Base-by-base conservation (phyloP, 2,888 invertebrate species). In the Cephus runcator region DNA sequence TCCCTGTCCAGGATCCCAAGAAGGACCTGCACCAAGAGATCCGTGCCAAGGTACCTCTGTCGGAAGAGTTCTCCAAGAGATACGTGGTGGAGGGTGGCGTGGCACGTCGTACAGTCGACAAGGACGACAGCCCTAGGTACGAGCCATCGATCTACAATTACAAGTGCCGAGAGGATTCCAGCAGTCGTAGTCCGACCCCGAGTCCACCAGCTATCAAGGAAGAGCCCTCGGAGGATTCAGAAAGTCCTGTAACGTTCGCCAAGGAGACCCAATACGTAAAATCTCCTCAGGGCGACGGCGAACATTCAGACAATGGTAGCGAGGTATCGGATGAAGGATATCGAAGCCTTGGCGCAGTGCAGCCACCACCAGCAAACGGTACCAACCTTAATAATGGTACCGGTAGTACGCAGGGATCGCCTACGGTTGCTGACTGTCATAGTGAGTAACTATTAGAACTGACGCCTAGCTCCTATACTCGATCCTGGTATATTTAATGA, bases 301-400 rank as follows among this genome's bases (percentile, higher is more conserved):
- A 90, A 73, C 90, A 90, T 78, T 90, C 96, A 77, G 96, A 96
- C 89, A 96, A 96, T 84, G 96, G 96, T 12, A 96, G 96, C 79
- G 96, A 97, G 90, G 96, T 96, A 34, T 96, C 96, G 35, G 97
- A 97, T 90, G 97, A 97, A 88, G 97, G 97, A 0, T 97, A 97
- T 90, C 94, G 96, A 86, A 96, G 96, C 88, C 92, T 96, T 86
- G 96, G 96, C 0, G 93, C 96, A 74, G 94, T 94, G 73, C 94
- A 94, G 81, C 92, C 93, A 76, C 85, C 91, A 73, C 87, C 93
- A 34, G 92, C 93, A 1, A 93, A 93, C 69, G 93, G 83, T 31
- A 84, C 80, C 76, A 81, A 84, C 73, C 56, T 56, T 23, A 81
- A 75, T 69, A 76, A 76, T 75, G 83, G 82, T 74, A 80, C 82